Conservation (phyloP, 2,113 vertebrate genomes). For the Pseudorectes ferrugineus region DNA sequence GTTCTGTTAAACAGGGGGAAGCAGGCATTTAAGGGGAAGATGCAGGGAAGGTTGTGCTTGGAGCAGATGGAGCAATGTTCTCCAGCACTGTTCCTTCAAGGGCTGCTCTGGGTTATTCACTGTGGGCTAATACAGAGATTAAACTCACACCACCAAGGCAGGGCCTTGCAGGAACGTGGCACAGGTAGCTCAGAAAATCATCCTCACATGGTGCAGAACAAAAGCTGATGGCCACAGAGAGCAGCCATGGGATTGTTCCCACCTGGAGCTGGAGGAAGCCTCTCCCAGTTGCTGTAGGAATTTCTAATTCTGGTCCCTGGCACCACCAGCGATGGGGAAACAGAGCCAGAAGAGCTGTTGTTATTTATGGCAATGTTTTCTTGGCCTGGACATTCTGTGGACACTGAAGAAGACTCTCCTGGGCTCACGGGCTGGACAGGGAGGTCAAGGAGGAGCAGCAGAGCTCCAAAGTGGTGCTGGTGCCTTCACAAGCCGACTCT, state of each 20-base stretch:
- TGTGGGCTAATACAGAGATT: background rate
- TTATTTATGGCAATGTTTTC: background rate
- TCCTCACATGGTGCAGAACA: background rate
- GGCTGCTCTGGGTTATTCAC: background rate
- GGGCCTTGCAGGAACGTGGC: background rate
- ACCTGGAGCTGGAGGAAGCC: background rate
- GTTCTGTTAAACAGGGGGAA: conserved; percentile 69
- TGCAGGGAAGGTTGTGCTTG: background rate
- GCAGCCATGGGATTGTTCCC: background rate
- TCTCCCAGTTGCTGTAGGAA: background rate
- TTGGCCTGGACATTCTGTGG: accelerated
- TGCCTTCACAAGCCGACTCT: background rate
- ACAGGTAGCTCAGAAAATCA: background rate
- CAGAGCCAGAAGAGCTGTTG: background rate
- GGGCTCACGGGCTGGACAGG: background rate
- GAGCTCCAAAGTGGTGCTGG: accelerated
- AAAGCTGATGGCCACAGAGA: background rate
- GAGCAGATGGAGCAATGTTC: background rate
- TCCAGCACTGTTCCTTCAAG: background rate
- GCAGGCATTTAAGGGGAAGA: background rate
- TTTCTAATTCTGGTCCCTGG: accelerated
- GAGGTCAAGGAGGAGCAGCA: background rate
- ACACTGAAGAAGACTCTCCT: background rate
- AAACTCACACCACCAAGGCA: background rate
- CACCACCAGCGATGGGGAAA: accelerated